Conservation (phyloP, 2,113 vertebrate species). For the Anhinga rufa region DNA sequence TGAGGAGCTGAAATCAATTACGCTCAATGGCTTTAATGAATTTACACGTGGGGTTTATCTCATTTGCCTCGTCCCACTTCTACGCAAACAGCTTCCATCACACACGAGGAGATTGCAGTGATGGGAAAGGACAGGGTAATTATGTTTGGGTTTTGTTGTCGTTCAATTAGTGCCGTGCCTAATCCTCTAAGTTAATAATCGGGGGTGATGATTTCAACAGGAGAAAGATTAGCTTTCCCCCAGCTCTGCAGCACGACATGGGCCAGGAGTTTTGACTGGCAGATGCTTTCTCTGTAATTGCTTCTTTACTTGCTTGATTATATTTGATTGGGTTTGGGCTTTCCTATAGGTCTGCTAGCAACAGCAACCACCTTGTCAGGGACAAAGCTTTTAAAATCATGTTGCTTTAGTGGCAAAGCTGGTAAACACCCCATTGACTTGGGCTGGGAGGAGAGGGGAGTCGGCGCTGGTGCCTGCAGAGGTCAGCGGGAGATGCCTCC, state of each 20-base stretch:
- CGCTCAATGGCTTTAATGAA: neutral
- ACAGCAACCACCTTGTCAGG: neutral
- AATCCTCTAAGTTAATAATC: constrained; percentile 58
- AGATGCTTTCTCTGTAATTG: constrained; percentile 38
- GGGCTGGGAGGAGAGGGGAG: neutral
- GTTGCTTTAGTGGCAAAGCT: neutral
- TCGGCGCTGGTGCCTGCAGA: neutral
- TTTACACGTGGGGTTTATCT: neutral
- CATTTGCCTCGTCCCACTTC: neutral
- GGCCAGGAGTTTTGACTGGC: neutral
- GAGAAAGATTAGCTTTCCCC: neutral
- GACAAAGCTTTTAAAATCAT: neutral
- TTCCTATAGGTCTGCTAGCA: neutral
- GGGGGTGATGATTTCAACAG: constrained; percentile 10
- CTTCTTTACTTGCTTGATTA: neutral
- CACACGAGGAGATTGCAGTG: neutral
- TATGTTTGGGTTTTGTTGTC: constrained; percentile 19
- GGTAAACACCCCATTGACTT: accelerated
- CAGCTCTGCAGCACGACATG: neutral
- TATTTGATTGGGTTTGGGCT: neutral
- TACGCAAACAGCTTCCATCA: neutral
- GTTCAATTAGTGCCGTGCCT: constrained; percentile 42
- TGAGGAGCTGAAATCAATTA: neutral
- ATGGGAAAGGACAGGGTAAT: constrained; percentile 32
- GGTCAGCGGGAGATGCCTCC: neutral